Conservation (phyloP, 2,113 vertebrate genomes). For the Sclerurus mexicanus region DNA sequence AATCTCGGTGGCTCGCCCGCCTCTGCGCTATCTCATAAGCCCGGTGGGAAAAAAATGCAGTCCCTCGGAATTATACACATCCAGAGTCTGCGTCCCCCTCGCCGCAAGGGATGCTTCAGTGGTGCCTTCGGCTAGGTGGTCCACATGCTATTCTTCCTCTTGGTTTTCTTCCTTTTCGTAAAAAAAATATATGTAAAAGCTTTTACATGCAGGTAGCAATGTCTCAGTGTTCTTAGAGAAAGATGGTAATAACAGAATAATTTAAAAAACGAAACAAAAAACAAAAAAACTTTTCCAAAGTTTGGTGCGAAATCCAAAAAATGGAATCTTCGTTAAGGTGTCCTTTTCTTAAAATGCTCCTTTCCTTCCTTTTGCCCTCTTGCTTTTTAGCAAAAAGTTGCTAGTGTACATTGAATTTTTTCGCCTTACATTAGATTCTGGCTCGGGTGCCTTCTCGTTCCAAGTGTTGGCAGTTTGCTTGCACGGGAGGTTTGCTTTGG, state of each 20-base stretch:
- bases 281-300: constrained; percentile 9
- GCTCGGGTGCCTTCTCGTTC: not conserved
- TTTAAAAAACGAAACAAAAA: not conserved
- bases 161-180: not conserved
- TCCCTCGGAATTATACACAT: not conserved
- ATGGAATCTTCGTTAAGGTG: not conserved
- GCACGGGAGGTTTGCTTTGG: constrained; percentile 17
- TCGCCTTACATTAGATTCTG: not conserved
- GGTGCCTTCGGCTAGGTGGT: constrained; percentile 13
- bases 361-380: not conserved
- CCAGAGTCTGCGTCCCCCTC: not conserved
- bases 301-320: not conserved
- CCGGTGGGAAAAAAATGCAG: not conserved
- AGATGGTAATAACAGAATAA: not conserved
- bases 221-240: not conserved
- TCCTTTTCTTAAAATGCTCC: constrained; percentile 8
- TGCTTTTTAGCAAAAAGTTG: not conserved
- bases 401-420: not conserved
- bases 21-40: constrained; percentile 14
- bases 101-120: not conserved
- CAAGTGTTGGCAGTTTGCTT: not conserved
- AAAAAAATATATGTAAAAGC: not conserved
- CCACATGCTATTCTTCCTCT: constrained; percentile 17
- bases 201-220: not conserved
- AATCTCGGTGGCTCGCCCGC: not conserved